Evolutionary conservation across 2,888 invertebrate species (phyloP).

Genomic region (Macroteleia sp.): DNA sequence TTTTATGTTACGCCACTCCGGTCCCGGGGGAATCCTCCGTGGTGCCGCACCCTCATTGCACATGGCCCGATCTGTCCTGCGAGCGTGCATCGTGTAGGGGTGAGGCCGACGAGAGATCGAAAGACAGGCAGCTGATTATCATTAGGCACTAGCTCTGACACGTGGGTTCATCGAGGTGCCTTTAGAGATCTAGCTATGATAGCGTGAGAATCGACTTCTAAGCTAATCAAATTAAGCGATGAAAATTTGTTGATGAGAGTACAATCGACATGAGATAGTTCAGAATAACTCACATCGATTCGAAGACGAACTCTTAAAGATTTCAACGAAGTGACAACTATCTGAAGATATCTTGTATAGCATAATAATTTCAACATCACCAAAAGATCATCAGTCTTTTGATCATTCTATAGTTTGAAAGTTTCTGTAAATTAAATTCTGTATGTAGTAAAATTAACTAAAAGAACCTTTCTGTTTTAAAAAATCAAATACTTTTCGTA

Average conservation of each 20-base stretch:
- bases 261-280: no score
- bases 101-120: conserved; percentile 61
- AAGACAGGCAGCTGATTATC: conserved; percentile 77
- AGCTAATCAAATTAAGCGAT: conserved; percentile 22
- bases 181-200: conserved; percentile 6
- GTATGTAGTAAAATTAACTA: no score
- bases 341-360: no score
- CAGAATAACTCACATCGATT: no score
- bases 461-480: no score
- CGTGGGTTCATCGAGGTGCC: conserved; percentile 39
- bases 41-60: conserved; percentile 84
- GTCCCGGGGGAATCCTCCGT: conserved; percentile 82
- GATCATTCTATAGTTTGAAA: no score
- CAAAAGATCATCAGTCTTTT: no score
- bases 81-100: conserved; percentile 58
- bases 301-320: no score
- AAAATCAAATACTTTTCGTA: no score
- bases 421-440: no score
- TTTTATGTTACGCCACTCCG: conserved; percentile 84
- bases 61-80: conserved; percentile 78
- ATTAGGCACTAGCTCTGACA: conserved; percentile 77
- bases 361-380: no score
- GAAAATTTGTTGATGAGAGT: background rate
- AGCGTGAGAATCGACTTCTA: conserved; percentile 25
- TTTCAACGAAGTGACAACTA: no score